Evolutionary conservation across 2,888 invertebrate genomes (phyloP).

Genomic region (Neocrepidodera transversa): DNA sequence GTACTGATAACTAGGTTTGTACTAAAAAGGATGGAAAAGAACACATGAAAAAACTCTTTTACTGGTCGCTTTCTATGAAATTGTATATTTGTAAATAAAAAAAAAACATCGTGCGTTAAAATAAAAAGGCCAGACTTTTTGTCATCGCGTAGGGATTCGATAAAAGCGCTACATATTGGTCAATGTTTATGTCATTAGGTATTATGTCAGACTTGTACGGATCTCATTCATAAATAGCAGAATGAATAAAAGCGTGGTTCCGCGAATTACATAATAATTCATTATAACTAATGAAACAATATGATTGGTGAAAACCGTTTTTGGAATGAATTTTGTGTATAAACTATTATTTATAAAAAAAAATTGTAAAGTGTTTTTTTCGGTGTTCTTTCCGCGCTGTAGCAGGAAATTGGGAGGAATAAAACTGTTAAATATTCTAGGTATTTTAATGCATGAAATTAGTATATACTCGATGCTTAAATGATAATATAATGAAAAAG

Average conservation of each 20-base stretch:
- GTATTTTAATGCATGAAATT: slow-evolving; percentile 46
- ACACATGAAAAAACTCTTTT: slow-evolving; percentile 7
- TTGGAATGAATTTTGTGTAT: background rate
- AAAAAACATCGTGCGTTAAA: background rate
- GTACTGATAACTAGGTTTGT: background rate
- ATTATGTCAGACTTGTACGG: background rate
- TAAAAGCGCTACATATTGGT: background rate
- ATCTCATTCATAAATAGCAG: too few species aligned
- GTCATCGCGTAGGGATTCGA: background rate
- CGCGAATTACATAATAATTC: too few species aligned
- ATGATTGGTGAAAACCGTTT: too few species aligned
- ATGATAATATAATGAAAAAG: slow-evolving; percentile 44
- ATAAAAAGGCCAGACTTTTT: background rate
- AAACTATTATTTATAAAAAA: slow-evolving; percentile 15
- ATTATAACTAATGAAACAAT: too few species aligned
- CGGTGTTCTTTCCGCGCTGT: slow-evolving; percentile 36
- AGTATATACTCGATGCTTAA: slow-evolving; percentile 46
- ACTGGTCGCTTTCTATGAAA: slow-evolving; percentile 3
- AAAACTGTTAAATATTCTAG: slow-evolving; percentile 39
- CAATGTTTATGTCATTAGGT: background rate
- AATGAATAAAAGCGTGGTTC: too few species aligned
- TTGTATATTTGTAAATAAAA: slow-evolving; percentile 14
- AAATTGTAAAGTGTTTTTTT: background rate
- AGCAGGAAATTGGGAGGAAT: slow-evolving; percentile 15
- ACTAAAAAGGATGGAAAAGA: slow-evolving; percentile 4